A percentile compares a stretch with the other conserved stretches of the same genome.
These are phyloP conservation scores for Trachemys scripta DNA, from an alignment of 2,113 vertebrate species.

Conservation along the genomic window DNA sequence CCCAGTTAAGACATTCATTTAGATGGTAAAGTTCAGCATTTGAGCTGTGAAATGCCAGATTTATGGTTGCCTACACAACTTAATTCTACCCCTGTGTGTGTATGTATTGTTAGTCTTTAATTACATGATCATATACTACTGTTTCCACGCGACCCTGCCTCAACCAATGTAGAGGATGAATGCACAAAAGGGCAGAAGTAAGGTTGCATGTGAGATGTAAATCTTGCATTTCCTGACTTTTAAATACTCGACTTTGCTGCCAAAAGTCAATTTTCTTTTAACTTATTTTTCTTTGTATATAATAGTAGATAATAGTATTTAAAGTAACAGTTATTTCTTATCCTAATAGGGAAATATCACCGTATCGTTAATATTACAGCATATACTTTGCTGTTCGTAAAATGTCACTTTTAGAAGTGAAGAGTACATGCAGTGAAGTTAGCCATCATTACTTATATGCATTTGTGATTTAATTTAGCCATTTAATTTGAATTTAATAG, in stretches of 20 bases:
- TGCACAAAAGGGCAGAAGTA: background rate
- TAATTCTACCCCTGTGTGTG: background rate
- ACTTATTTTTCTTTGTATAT: background rate
- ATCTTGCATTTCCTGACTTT: background rate
- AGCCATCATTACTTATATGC: background rate
- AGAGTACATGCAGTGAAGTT: background rate
- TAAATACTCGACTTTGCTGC: background rate
- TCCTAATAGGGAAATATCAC: background rate
- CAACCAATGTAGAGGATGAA: background rate
- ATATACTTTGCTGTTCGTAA: background rate
- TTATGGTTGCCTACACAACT: background rate
- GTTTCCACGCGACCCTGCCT: background rate
- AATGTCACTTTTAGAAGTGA: background rate
- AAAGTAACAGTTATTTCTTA: background rate
- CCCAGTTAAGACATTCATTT: background rate
- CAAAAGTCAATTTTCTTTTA: background rate
- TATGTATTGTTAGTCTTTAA: background rate
- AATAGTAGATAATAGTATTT: background rate
- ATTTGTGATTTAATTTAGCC: background rate
- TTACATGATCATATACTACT: background rate
- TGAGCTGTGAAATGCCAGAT: background rate
- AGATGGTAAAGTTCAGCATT: background rate
- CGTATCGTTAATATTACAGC: background rate
- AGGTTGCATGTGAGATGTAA: too few species aligned
- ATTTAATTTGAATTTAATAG: constrained; percentile 21